Base-by-base conservation (phyloP, 2,113 vertebrate species). In the Nesoenas mayeri region DNA sequence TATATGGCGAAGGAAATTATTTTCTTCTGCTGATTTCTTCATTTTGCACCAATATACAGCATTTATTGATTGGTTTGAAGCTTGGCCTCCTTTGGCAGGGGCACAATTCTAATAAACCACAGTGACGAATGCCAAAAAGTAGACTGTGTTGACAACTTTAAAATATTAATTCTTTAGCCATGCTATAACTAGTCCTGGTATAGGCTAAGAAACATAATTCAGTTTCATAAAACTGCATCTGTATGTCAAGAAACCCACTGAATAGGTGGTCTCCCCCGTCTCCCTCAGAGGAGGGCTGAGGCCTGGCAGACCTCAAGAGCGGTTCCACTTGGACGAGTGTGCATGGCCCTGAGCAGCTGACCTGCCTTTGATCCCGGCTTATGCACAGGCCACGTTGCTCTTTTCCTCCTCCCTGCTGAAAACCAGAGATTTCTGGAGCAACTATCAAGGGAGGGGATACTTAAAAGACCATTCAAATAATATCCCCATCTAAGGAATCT, bases 221-320 rank as follows among this genome's bases (percentile, higher is more conserved):
- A 51, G 16, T 75, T 95, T 79, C 69, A 82, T 12, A 56, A 48
- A 83, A 79, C 21, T 50, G 72, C 12, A 79, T 34, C 24, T 12
- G 2, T 51, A 32, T 34, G 79, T 54, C 29, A 71, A 67, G 22
- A 65, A 79, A 70, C 6, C 14, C n/a, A 28, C 5, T 1, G 4
- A 65, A 36, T 1, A 57, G 31, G 22, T 0, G 0, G 4, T 38
- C 15, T 47, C 3, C 8, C 15, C 3, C 8, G 24, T 12, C 10
- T 14, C 8, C 17, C 9, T 31, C 1, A 2, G 50, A 71, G 21
- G 21, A 85, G 9, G 16, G n/a, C 44, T 1, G 4, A 91, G 80
- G 14, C 61, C 26, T 74, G 40, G 31, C 57, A 79, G n/a, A 71
- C 10, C 28, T 75, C 54, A 65, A 66, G 31, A 54, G 54, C 10